Evolutionary conservation across 2,888 invertebrate species (phyloP).

Genomic region (Mythimna vitellina): DNA sequence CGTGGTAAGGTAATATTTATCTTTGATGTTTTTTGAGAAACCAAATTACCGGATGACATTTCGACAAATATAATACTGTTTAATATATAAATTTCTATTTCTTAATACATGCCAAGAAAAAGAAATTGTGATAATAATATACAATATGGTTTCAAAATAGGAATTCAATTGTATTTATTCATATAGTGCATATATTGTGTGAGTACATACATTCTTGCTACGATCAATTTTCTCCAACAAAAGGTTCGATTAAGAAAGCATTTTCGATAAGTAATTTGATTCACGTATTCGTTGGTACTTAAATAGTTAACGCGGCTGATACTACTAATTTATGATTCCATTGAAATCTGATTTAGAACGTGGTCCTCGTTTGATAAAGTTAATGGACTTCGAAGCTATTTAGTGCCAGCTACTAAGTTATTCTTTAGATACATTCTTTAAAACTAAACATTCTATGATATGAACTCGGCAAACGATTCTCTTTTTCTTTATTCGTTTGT

Average conservation of each 20-base stretch:
- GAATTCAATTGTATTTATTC: neutral
- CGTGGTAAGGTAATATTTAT: neutral
- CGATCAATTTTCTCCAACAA: slow-evolving; percentile 71
- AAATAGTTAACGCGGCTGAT: slow-evolving; percentile 69
- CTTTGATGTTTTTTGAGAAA: slow-evolving; percentile 1
- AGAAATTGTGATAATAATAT: neutral
- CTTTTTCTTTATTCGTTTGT: too few relatives aligned
- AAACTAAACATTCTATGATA: slow-evolving; percentile 46
- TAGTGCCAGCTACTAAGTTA: slow-evolving; percentile 57
- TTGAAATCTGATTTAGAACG: slow-evolving; percentile 74
- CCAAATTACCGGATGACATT: neutral
- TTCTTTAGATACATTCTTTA: slow-evolving; percentile 56
- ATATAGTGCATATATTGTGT: neutral
- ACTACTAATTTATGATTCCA: slow-evolving; percentile 75
- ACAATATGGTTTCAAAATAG: neutral
- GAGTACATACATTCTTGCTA: slow-evolving; percentile 26
- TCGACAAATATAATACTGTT: neutral
- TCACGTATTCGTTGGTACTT: slow-evolving; percentile 66
- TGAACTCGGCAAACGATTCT: slow-evolving; percentile 19
- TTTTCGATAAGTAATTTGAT: slow-evolving; percentile 73
- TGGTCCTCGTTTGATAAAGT: slow-evolving; percentile 64
- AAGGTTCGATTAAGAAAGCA: slow-evolving; percentile 70
- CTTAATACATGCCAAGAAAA: neutral
- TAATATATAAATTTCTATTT: neutral
- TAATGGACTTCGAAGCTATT: slow-evolving; percentile 61